A percentile compares a stretch with the other conserved stretches of the same genome.
These are phyloP conservation scores for Dinoponera quadriceps DNA, from an alignment of 1,140 invertebrate genomes.

Conservation along the genomic window DNA sequence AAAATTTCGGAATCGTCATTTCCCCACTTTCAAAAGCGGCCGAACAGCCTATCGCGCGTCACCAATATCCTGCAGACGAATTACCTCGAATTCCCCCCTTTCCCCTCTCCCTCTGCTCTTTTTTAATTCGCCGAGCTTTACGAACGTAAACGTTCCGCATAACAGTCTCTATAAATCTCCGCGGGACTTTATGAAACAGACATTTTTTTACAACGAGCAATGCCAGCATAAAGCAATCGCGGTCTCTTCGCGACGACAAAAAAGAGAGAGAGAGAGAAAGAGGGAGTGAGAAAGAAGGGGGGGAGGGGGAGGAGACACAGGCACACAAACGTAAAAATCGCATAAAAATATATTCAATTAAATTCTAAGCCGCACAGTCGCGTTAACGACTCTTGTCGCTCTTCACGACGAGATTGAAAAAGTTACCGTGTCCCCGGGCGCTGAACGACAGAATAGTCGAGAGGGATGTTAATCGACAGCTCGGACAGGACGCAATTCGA, in stretches of 20 bases:
- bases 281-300: slow-evolving; percentile 35
- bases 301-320: neutral
- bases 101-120: neutral
- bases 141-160: neutral
- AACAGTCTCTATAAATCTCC: slow-evolving; percentile 27
- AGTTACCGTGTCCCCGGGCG: slow-evolving; percentile 38
- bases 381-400: slow-evolving; percentile 54
- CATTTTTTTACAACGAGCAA: slow-evolving; percentile 7
- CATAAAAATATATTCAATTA: slow-evolving; percentile 40
- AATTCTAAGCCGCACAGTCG: slow-evolving; percentile 31
- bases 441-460: slow-evolving; percentile 44
- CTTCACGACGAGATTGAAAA: slow-evolving; percentile 57
- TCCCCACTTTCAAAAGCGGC: neutral
- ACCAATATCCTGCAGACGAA: slow-evolving; percentile 27
- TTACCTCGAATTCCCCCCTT: neutral
- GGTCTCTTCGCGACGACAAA: slow-evolving; percentile 1
- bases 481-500: slow-evolving; percentile 46
- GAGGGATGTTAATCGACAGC: slow-evolving; percentile 56
- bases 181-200: neutral
- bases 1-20: neutral
- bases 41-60: neutral
- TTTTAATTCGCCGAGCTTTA: neutral
- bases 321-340: slow-evolving; percentile 32
- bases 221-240: neutral
- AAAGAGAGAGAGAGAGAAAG: slow-evolving; percentile 20